Percentiles rank a stretch among this genome's conserved stretches.
Conservation (phyloP, 2,888 invertebrate species). For the Eupsilia transversa region DNA sequence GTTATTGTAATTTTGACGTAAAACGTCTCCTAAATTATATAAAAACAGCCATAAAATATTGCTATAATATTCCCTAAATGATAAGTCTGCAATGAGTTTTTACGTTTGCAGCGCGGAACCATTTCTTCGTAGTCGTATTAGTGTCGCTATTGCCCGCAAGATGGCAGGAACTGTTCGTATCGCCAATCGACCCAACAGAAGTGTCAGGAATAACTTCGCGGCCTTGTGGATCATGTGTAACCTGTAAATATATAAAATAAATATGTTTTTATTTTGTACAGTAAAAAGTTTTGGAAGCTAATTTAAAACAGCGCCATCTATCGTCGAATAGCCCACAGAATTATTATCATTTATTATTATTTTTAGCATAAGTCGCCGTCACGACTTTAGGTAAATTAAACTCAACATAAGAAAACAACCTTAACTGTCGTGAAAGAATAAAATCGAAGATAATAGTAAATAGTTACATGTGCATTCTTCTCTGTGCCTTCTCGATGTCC, state of each 20-base stretch:
- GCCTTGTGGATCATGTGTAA: constrained; percentile 47
- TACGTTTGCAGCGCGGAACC: neutral
- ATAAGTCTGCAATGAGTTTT: neutral
- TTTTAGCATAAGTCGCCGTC: too few relatives aligned
- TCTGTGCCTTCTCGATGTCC: constrained; percentile 32
- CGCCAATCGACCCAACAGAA: constrained; percentile 32
- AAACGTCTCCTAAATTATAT: neutral
- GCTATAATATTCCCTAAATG: neutral
- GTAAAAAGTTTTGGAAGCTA: neutral
- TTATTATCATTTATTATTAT: neutral
- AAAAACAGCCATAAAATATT: neutral
- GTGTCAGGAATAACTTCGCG: constrained; percentile 21
- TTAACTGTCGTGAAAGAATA: neutral
- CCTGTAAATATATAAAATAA: constrained; percentile 21
- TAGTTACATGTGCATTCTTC: constrained; percentile 42
- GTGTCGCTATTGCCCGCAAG: constrained; percentile 47
- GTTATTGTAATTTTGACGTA: constrained; percentile 16
- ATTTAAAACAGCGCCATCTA: constrained; percentile 7
- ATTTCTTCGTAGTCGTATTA: constrained; percentile 19
- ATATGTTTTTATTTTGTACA: neutral
- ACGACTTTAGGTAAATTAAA: too few relatives aligned
- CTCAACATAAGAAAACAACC: too few relatives aligned
- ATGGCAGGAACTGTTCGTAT: constrained; percentile 48
- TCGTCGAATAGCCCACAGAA: neutral
- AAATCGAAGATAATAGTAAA: neutral